A percentile compares a stretch with the other conserved stretches of the same genome.
Conservation (phyloP, 2,113 vertebrate genomes). For the Ictalurus furcatus region DNA sequence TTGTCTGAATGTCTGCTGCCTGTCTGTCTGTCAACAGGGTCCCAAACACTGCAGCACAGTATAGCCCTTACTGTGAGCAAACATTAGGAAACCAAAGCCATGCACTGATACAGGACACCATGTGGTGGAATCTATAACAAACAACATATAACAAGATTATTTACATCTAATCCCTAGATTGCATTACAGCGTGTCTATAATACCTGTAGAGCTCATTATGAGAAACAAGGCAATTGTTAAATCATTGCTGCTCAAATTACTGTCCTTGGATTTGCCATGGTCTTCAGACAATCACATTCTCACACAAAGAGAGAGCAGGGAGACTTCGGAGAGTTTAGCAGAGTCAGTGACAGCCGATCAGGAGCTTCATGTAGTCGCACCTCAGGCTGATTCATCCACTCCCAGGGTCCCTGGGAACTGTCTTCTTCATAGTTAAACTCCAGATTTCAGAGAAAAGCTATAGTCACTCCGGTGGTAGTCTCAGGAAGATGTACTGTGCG, state of each 20-base stretch:
- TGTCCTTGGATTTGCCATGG: not conserved
- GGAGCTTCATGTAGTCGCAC: not conserved
- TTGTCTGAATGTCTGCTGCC: constrained; percentile 2
- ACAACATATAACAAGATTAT: constrained; percentile 16
- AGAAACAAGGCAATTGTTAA: constrained; percentile 24
- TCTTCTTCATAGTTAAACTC: not conserved
- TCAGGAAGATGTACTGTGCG: not conserved
- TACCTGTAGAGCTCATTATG: constrained; percentile 6
- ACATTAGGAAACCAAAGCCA: constrained; percentile 25
- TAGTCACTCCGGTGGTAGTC: not conserved
- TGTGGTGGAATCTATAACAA: not conserved
- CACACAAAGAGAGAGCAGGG: not conserved
- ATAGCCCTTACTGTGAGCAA: constrained; percentile 2
- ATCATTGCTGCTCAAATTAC: constrained; percentile 24
- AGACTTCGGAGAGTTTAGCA: not conserved
- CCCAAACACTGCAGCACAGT: not conserved
- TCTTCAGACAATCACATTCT: constrained; percentile 1
- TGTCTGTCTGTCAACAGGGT: constrained; percentile 13
- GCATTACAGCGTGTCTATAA: not conserved
- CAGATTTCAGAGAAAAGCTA: not conserved
- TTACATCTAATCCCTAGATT: constrained; percentile 17
- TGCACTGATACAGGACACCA: constrained; percentile 6
- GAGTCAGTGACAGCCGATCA: not conserved
- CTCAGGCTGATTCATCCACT: not conserved
- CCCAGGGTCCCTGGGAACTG: not conserved